Conservation (phyloP, 2,113 vertebrate genomes). For the Tachysurus fulvidraco region DNA sequence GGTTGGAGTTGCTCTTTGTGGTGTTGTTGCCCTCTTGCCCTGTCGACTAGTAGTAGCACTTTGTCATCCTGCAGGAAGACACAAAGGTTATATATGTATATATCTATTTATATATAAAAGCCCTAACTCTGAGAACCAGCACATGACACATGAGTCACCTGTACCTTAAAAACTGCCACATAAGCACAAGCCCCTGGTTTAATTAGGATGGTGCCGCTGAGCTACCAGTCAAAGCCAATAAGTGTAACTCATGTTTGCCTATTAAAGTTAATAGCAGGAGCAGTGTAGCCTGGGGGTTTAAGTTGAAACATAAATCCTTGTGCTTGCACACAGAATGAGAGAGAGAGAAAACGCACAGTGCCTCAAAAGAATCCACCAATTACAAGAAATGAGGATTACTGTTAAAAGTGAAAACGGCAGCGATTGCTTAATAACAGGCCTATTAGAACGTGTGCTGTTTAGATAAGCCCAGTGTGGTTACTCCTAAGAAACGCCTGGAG, state of each 20-base stretch:
- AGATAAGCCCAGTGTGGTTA: slow-evolving; percentile 67
- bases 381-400: slow-evolving; percentile 68
- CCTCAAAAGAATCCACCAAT: slow-evolving; percentile 68
- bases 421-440: slow-evolving; percentile 69
- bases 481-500: slow-evolving; percentile 57
- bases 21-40: neutral
- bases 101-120: slow-evolving; percentile 21
- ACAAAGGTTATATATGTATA: neutral
- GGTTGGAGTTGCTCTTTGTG: neutral
- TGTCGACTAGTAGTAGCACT: slow-evolving; percentile 18
- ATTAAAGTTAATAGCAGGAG: slow-evolving; percentile 60
- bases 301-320: slow-evolving; percentile 56
- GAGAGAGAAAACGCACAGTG: slow-evolving; percentile 5
- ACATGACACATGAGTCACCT: slow-evolving; percentile 49
- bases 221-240: slow-evolving; percentile 60
- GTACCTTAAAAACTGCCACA: slow-evolving; percentile 50
- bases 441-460: slow-evolving; percentile 61
- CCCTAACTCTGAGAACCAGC: neutral
- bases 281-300: slow-evolving; percentile 56
- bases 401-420: slow-evolving; percentile 67
- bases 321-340: slow-evolving; percentile 23
- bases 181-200: slow-evolving; percentile 51
- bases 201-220: slow-evolving; percentile 49
- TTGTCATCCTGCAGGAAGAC: slow-evolving; percentile 38
- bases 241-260: slow-evolving; percentile 62